These are phyloP conservation scores for Nematopogon swammerdamellus DNA, from an alignment of 2,888 invertebrate genomes.

Conservation along the genomic window DNA sequence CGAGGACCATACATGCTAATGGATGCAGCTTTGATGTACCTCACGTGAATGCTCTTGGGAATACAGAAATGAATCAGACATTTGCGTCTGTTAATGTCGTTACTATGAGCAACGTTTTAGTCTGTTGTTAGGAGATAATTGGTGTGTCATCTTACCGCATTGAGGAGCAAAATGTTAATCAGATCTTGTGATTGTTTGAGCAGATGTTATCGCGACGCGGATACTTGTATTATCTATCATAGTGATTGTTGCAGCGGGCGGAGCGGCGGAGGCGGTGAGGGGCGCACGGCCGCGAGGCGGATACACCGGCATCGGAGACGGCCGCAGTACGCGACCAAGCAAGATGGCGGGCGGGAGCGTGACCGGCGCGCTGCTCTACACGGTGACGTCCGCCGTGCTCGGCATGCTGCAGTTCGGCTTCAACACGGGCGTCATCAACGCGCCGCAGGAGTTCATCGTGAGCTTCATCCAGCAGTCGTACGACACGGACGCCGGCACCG, in stretches of 20 bases:
- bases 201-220: neutral
- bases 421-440: conserved; percentile 70
- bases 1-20: too few relatives aligned
- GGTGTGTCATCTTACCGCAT: too few relatives aligned
- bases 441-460: conserved; percentile 61
- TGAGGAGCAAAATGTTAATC: too few relatives aligned
- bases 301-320: neutral
- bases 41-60: too few relatives aligned
- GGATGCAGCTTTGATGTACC: too few relatives aligned
- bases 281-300: neutral
- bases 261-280: neutral
- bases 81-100: too few relatives aligned
- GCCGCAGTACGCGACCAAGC: conserved; percentile 12
- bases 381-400: conserved; percentile 63
- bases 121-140: too few relatives aligned
- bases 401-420: conserved; percentile 72
- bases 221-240: neutral
- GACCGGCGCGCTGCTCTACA: conserved; percentile 61
- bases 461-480: conserved; percentile 58
- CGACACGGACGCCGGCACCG: conserved; percentile 34
- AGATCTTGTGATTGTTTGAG: neutral
- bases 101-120: too few relatives aligned
- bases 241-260: neutral
- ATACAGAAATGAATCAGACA: too few relatives aligned
- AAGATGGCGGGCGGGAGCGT: conserved; percentile 42